Percentiles rank a stretch among this genome's conserved stretches.
phyloP scores from a whole-genome alignment of 2,888 invertebrate genomes.

The Steinernema carpocapsae region DNA sequence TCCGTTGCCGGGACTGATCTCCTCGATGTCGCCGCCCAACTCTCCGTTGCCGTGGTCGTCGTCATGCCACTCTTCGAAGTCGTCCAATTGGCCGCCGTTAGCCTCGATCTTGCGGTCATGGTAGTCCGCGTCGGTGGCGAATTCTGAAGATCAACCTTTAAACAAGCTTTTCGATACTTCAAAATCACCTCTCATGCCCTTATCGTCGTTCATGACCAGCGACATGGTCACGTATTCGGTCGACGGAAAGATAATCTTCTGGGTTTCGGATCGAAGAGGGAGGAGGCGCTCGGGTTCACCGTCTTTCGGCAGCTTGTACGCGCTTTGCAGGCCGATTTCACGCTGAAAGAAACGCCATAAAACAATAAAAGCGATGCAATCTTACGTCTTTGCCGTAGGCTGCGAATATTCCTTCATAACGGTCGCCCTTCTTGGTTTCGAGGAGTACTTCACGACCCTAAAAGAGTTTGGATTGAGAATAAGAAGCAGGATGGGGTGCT shows the following conservation, averaged over 20 bases:
- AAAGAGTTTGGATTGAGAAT: too few relatives aligned
- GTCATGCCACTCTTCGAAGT: slow-evolving; percentile 30
- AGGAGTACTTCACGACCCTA: slow-evolving; percentile 15
- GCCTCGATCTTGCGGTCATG: slow-evolving; percentile 23
- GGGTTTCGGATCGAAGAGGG: background rate
- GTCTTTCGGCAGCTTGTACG: background rate
- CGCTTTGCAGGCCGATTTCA: background rate
- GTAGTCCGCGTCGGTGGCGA: slow-evolving; percentile 31
- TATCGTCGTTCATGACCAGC: background rate
- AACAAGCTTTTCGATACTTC: background rate
- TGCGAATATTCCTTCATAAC: background rate
- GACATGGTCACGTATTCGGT: slow-evolving; percentile 1
- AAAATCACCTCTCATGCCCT: background rate
- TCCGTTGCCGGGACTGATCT: slow-evolving; percentile 72
- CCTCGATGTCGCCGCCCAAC: background rate
- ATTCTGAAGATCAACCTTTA: slow-evolving; percentile 33
- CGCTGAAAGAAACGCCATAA: background rate
- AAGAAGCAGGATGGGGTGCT: background rate
- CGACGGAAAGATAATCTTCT: background rate
- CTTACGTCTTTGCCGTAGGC: background rate
- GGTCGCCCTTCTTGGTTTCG: background rate
- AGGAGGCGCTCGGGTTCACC: background rate
- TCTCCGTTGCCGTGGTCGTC: slow-evolving; percentile 8
- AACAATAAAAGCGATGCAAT: background rate
- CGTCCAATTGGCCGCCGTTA: slow-evolving; percentile 12